A percentile compares a stretch with the other conserved stretches of the same genome.
Evolutionary conservation across 2,113 vertebrate genomes (phyloP).

Genomic region (Sciurus niger): DNA sequence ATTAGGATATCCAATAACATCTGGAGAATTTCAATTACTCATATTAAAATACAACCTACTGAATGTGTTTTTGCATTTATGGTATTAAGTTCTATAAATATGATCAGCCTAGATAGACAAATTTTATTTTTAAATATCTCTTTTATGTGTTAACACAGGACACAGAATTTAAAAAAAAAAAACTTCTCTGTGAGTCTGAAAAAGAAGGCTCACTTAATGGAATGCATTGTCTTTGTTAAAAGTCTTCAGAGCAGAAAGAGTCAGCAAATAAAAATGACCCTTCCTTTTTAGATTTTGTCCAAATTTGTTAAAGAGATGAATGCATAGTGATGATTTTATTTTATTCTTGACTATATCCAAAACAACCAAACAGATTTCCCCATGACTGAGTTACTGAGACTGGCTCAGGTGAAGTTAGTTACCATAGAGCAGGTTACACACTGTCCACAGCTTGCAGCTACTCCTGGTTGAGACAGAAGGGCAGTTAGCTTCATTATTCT

Average conservation of each 20-base stretch:
- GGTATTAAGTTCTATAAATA: conserved; percentile 18
- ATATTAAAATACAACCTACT: neutral
- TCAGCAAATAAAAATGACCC: neutral
- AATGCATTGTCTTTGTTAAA: neutral
- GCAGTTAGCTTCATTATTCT: neutral
- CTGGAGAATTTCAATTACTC: neutral
- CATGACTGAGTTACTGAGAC: neutral
- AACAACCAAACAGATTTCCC: conserved; percentile 15
- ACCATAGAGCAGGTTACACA: neutral
- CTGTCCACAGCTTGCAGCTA: conserved; percentile 3
- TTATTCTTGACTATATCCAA: conserved; percentile 7
- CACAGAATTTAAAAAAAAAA: neutral
- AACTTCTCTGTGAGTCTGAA: neutral
- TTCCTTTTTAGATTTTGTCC: conserved; percentile 20
- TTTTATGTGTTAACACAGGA: neutral
- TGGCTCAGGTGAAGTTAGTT: neutral
- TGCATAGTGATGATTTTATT: neutral
- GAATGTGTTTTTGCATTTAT: neutral
- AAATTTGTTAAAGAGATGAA: neutral
- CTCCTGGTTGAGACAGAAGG: neutral
- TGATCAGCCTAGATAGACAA: neutral
- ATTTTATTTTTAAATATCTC: conserved; percentile 16
- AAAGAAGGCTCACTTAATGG: neutral
- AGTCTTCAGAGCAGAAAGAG: neutral
- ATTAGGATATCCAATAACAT: neutral